Evolutionary conservation across 53 echinoderm and acorn worm genomes (phyloP), one percentile per base, ranked within the genome.

Genomic region (Arbacia lixula): DNA sequence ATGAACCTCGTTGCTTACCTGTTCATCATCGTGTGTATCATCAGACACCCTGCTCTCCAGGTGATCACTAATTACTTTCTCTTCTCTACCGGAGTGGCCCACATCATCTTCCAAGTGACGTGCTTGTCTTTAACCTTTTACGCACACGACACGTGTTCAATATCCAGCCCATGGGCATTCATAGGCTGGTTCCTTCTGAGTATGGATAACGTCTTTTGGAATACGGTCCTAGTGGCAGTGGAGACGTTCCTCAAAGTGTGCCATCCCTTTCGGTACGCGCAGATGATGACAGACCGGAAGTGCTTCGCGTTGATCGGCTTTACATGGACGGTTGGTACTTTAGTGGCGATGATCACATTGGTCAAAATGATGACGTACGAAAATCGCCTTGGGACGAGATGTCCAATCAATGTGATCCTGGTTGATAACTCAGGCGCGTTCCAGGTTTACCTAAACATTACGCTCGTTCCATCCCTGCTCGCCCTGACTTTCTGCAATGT

Each of bases 221-320:
- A 51, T 12, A 73, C 73, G 10, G 52, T 73, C 20, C 32, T 73
- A 20, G 73, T 73, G 3, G 46, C 73, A 10, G 51, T 52, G 43
- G 73, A 73, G 20, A 73, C 73, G 1, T 73, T 50, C 33, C 53
- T 73, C 5, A 73, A 73, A 52, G 52, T 73, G 2, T 73, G 73
- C 33, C 53, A 73, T 53, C 73, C 73, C 5, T 73, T 73, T 33
- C 28, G 31, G 16, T 73, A 73, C 31, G 50, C 52, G 12, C 73
- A 33, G 2, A 5, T 73, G 16, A 73, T 52, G 12, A 31, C 73
- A 6, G 73, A 52, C 25, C 50, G 52, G 34, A 73, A 33, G 53
- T 73, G 52, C 33, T 52, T 73, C 31, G 1, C 29, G 4, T 16
- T 53, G 50, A 52, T 73, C 19, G 33, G 31, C 1, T 31, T 52